Evolutionary conservation across 2,113 vertebrate genomes (phyloP).

Genomic region (Epinephelus fuscoguttatus): DNA sequence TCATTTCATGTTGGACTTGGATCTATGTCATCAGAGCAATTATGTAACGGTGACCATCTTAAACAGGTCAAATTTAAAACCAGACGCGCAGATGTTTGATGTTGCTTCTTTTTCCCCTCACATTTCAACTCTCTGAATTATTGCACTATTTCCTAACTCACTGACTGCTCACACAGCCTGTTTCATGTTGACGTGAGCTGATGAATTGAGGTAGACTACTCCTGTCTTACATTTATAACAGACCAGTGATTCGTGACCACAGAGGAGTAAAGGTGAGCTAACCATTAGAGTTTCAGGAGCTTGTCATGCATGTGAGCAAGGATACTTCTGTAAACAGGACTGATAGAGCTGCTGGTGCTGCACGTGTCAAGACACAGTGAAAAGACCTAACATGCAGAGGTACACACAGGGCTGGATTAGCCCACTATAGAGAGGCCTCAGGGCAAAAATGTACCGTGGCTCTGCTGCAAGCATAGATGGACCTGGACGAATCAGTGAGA

Average conservation of each 20-base stretch:
- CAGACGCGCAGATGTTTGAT: not conserved
- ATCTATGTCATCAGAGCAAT: constrained; percentile 47
- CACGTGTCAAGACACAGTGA: not conserved
- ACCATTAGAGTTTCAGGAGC: not conserved
- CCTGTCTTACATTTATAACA: not conserved
- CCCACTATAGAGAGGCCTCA: not conserved
- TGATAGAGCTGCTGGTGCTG: not conserved
- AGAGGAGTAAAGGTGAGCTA: constrained; percentile 7
- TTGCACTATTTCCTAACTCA: not conserved
- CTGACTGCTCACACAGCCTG: not conserved
- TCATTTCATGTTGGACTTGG: constrained; percentile 50
- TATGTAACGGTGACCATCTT: constrained; percentile 37
- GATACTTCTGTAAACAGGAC: not conserved
- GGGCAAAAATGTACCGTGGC: not conserved
- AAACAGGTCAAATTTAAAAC: not conserved
- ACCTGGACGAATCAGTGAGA: no score
- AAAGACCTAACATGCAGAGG: not conserved
- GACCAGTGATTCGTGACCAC: constrained; percentile 5
- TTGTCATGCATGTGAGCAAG: not conserved
- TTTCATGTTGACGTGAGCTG: not conserved
- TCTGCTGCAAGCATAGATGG: no score
- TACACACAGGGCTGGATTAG: not conserved
- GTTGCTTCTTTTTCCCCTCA: not conserved
- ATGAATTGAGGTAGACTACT: not conserved
- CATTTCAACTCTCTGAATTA: not conserved